These are phyloP conservation scores for Trachurus trachurus DNA, from an alignment of 2,797 vertebrate species.

Conservation along the genomic window DNA sequence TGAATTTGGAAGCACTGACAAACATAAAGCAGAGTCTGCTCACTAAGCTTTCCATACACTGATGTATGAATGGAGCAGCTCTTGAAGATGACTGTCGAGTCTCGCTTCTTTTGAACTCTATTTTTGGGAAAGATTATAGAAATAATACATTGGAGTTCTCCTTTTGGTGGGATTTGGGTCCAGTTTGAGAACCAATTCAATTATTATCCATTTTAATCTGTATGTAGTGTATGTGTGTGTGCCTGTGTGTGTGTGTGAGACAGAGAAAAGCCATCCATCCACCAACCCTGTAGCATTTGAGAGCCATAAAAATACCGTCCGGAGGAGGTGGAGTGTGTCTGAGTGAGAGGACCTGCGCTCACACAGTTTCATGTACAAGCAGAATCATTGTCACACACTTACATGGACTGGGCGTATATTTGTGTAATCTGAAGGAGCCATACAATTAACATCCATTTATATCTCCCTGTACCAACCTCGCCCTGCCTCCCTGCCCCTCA, in stretches of 20 bases:
- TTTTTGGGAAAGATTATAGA: conserved; percentile 73
- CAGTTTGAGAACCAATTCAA: conserved; percentile 34
- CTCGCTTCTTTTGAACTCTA: conserved; percentile 48
- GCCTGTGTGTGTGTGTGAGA: background rate
- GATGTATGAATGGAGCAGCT: conserved; percentile 17
- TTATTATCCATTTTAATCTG: conserved; percentile 60
- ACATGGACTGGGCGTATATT: conserved; percentile 12
- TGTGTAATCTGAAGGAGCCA: conserved; percentile 65
- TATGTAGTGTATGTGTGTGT: conserved; percentile 12
- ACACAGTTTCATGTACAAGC: background rate
- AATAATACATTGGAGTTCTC: conserved; percentile 64
- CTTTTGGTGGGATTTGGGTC: conserved; percentile 47
- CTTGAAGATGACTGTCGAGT: conserved; percentile 19
- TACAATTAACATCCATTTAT: conserved; percentile 84
- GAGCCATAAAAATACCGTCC: conserved; percentile 23
- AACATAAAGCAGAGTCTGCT: conserved; percentile 52
- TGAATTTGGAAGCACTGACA: conserved; percentile 48
- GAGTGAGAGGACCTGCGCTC: conserved; percentile 9
- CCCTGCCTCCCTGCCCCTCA: conserved; percentile 79
- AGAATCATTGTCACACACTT: conserved; percentile 31
- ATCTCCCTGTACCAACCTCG: conserved; percentile 73
- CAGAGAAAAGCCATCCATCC: conserved; percentile 7
- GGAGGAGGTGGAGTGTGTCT: background rate
- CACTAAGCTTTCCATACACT: conserved; percentile 45
- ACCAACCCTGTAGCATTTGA: conserved; percentile 5